Evolutionary conservation across 2,888 invertebrate species (phyloP).

Genomic region (Leptopilina syphax): DNA sequence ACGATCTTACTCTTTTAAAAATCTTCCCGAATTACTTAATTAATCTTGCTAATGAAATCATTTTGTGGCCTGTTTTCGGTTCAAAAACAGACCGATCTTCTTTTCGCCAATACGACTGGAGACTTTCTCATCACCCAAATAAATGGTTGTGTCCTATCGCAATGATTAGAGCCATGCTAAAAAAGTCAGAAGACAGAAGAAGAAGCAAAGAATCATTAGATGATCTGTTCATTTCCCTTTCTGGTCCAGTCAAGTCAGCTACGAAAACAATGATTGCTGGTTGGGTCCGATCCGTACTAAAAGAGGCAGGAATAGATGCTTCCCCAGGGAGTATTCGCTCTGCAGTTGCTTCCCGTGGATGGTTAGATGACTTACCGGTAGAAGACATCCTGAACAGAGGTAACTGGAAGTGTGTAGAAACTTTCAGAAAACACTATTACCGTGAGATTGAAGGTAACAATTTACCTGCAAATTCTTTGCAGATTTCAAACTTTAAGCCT

Average conservation of each 20-base stretch:
- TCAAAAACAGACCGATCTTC: slow-evolving; percentile 54
- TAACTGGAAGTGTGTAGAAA: slow-evolving; percentile 55
- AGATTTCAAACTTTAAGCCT: background rate
- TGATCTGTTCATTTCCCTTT: background rate
- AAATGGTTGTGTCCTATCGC: slow-evolving; percentile 53
- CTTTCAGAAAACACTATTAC: slow-evolving; percentile 53
- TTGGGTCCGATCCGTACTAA: slow-evolving; percentile 53
- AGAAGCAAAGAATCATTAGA: slow-evolving; percentile 30
- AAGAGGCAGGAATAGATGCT: slow-evolving; percentile 51
- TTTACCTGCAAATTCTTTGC: background rate
- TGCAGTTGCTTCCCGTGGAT: slow-evolving; percentile 55
- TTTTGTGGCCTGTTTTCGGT: slow-evolving; percentile 56
- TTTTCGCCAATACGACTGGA: slow-evolving; percentile 58
- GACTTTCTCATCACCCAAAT: slow-evolving; percentile 50
- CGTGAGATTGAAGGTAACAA: background rate
- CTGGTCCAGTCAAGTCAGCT: background rate
- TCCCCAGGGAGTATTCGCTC: slow-evolving; percentile 53
- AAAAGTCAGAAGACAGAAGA: slow-evolving; percentile 46
- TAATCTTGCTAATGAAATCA: slow-evolving; percentile 50
- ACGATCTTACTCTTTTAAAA: too few relatives aligned
- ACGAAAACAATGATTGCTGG: slow-evolving; percentile 41
- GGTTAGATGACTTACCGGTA: slow-evolving; percentile 51
- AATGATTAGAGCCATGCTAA: slow-evolving; percentile 47
- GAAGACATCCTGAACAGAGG: slow-evolving; percentile 52
- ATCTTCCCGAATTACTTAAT: too few relatives aligned